These are phyloP conservation scores for Ceratosolen solmsi DNA, from an alignment of 1,140 invertebrate species.

Conservation along the genomic window DNA sequence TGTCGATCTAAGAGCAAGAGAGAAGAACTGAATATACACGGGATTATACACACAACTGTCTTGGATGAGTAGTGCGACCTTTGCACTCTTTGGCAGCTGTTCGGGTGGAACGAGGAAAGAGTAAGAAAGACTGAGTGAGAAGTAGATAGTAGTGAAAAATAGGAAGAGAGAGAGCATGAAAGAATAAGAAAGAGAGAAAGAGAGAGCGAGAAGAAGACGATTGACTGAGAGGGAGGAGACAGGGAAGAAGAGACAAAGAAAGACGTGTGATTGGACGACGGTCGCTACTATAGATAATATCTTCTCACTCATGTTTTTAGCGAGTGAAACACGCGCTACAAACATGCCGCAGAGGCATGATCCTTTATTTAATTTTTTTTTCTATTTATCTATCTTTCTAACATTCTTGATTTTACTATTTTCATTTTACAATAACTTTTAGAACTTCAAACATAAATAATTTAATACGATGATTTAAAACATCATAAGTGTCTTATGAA, in stretches of 20 bases:
- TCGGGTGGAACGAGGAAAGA: neutral
- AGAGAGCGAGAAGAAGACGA: neutral
- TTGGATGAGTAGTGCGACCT: slow-evolving; percentile 34
- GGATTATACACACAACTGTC: neutral
- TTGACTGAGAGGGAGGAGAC: too few relatives aligned
- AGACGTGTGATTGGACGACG: neutral
- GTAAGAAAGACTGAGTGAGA: neutral
- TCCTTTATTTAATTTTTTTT: neutral
- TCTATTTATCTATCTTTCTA: neutral
- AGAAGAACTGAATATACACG: neutral
- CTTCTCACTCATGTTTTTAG: slow-evolving; percentile 4
- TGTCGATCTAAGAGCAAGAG: neutral
- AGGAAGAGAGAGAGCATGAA: too few relatives aligned
- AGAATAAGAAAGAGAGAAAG: neutral
- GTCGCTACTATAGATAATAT: slow-evolving; percentile 6
- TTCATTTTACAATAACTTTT: slow-evolving; percentile 2
- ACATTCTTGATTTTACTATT: neutral
- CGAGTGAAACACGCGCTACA: slow-evolving; percentile 34
- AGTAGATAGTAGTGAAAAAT: neutral
- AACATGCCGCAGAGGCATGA: neutral
- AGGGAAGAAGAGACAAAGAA: neutral
- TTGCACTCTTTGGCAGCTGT: slow-evolving; percentile 27
- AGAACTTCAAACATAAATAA: neutral
- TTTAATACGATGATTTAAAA: neutral
- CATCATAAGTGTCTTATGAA: too few relatives aligned